Base-by-base conservation (phyloP, 2,113 vertebrate species). In the Peromyscus leucopus region DNA sequence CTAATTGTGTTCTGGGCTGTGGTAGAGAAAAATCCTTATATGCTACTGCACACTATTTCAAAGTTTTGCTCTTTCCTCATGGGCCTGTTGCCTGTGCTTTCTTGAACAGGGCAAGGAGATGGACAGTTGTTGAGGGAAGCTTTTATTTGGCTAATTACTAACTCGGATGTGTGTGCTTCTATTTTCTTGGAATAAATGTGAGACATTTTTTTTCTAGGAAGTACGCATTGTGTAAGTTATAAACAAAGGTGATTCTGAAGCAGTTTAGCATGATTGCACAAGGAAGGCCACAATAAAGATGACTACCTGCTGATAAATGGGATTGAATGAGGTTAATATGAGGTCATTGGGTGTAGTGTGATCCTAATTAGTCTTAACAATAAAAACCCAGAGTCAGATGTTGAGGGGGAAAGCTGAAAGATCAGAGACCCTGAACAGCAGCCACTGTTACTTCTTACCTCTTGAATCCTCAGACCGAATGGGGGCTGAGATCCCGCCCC, bases 111-210 rank as follows among this genome's bases (percentile, higher is more conserved):
- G 42, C 3, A 48, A 36, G 26, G 72, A 55, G 55, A 16, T 69
- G 71, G 55, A 61, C 55, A 75, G 28, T 78, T 91, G 59, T 94
- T 93, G 33, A 89, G 15, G 31, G 72, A 75, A 91, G 17, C 36
- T 94, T 94, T 96, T 92, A 71, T 82, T 95, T 88, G 33, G 55
- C 85, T 96, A 79, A 59, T 91, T 94, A 65, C 51, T 93, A 46
- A 86, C 19, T 26, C 89, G 46, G 22, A 85, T 94, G 82, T 72
- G 10, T 71, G n/a, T 82, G 31, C 36, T 96, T 17, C 31, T 92
- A 69, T 91, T 94, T 96, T 91, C 42, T 46, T 76, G 51, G 39
- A 95, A 71, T 92, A 63, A 84, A 93, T 92, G 26, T 76, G 39
- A 92, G 6, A 59, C 82, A 31, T 22, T 59, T 90, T 94, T 74